Evolutionary conservation across 2,113 vertebrate genomes (phyloP), one percentile per base, ranked within the genome.

Genomic region (Chascanopsetta lugubris): DNA sequence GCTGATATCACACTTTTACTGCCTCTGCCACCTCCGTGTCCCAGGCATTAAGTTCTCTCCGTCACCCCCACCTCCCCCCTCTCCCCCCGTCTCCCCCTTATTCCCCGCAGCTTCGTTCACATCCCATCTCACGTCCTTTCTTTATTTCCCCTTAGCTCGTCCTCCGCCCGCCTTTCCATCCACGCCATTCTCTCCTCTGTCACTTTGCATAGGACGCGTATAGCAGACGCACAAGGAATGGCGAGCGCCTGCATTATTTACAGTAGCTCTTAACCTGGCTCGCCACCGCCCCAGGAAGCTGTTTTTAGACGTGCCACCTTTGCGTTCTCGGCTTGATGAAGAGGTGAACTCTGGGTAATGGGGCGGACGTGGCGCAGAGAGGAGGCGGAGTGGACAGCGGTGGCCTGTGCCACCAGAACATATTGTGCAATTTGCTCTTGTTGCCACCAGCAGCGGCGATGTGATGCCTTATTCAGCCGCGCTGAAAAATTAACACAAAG

Each of bases 231-330:
- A n/a, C n/a, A n/a, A n/a, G 61, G 59, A 55, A 60, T 4, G 49
- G 15, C 17, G 1, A 42, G 38, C 8, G 26, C 40, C 74, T 89
- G 81, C 89, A 89, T 90, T 86, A 90, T 89, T 90, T 84, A 91
- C 78, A 59, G 55, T 58, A 61, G 69, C 75, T 85, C 51, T 86
- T 77, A 82, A 75, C 48, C 26, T 45, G 38, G 15, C 17, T 76
- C 62, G 27, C 26, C 49, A 5, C 40, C 49, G 49, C 38, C 8
- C 38, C 13, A 15, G 34, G n/a, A 17, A 42, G 38, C 38, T 42
- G 38, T 7, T 42, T 42, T 42, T 42, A 42, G 38, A 42, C 17
- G 8, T 17, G 15, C 5, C n/a, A 50, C 34, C 61, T 55, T 61
- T 70, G 64, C 80, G 70, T 82, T 77, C 5, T 46, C 70, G 69